A percentile compares a stretch with the other conserved stretches of the same genome.
phyloP scores from a whole-genome alignment of 2,113 vertebrate species.

The Camelus bactrianus region DNA sequence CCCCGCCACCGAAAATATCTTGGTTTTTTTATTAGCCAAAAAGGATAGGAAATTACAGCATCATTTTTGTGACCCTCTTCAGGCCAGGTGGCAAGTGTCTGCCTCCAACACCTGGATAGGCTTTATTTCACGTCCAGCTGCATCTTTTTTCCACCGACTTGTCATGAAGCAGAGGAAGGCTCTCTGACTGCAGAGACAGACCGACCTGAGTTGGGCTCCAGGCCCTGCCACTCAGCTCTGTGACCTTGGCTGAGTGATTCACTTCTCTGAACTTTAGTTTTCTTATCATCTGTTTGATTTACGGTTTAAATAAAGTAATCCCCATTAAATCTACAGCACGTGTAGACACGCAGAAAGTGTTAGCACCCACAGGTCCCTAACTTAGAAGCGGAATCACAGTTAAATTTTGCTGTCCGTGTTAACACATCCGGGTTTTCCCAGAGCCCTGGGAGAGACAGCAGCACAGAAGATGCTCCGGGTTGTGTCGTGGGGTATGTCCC shows the following conservation, averaged over 20 bases:
- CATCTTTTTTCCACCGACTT: constrained; percentile 34
- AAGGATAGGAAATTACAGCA: constrained; percentile 68
- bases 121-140: constrained; percentile 51
- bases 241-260: background rate
- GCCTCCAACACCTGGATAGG: constrained; percentile 63
- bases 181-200: background rate
- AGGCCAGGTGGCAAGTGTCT: constrained; percentile 67
- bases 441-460: background rate
- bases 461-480: too few species aligned
- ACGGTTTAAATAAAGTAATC: constrained; percentile 22
- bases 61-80: constrained; percentile 29
- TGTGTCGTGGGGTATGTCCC: background rate
- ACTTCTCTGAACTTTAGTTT: constrained; percentile 47
- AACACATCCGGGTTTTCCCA: background rate
- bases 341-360: background rate
- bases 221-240: background rate
- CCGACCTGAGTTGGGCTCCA: background rate
- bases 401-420: background rate
- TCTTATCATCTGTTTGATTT: background rate
- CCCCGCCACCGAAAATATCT: background rate
- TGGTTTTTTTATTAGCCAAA: constrained; percentile 58
- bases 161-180: background rate
- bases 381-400: background rate
- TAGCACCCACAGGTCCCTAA: background rate
- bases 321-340: background rate